Conservation (phyloP, 1,140 invertebrate species). For the Chymomyza costata region DNA sequence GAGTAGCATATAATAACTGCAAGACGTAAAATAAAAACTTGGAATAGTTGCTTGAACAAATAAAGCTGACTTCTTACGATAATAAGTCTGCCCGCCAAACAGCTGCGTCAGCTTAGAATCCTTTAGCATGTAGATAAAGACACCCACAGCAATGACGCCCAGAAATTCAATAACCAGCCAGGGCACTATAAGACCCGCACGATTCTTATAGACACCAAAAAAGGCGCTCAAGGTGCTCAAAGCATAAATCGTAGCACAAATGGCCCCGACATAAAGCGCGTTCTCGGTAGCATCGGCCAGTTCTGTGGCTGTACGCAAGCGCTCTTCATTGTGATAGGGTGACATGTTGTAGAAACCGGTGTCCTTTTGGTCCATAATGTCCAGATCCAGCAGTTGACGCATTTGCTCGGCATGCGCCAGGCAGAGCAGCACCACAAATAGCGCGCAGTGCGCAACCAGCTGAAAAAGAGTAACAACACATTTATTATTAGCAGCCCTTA, state of each 20-base stretch:
- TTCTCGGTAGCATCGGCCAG: slow-evolving; percentile 63
- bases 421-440: slow-evolving; percentile 64
- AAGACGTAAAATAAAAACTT: neutral
- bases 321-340: slow-evolving; percentile 61
- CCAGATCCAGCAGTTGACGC: slow-evolving; percentile 56
- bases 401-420: slow-evolving; percentile 71
- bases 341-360: slow-evolving; percentile 65
- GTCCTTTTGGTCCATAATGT: slow-evolving; percentile 71
- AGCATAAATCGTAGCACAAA: slow-evolving; percentile 45
- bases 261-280: slow-evolving; percentile 51
- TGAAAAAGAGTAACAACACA: slow-evolving; percentile 5
- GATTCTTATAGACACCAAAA: slow-evolving; percentile 66
- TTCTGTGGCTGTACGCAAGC: slow-evolving; percentile 57
- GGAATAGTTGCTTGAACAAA: neutral
- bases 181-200: slow-evolving; percentile 56
- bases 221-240: slow-evolving; percentile 58
- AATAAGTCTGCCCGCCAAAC: slow-evolving; percentile 51
- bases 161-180: slow-evolving; percentile 68
- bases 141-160: slow-evolving; percentile 38
- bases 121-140: slow-evolving; percentile 53
- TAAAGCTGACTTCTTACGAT: slow-evolving; percentile 46
- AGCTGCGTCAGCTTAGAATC: slow-evolving; percentile 51
- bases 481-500: neutral
- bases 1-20: slow-evolving; percentile 58
- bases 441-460: slow-evolving; percentile 62